Evolutionary conservation across 1,140 invertebrate genomes (phyloP).

Genomic region (Drosophila repletoides): DNA sequence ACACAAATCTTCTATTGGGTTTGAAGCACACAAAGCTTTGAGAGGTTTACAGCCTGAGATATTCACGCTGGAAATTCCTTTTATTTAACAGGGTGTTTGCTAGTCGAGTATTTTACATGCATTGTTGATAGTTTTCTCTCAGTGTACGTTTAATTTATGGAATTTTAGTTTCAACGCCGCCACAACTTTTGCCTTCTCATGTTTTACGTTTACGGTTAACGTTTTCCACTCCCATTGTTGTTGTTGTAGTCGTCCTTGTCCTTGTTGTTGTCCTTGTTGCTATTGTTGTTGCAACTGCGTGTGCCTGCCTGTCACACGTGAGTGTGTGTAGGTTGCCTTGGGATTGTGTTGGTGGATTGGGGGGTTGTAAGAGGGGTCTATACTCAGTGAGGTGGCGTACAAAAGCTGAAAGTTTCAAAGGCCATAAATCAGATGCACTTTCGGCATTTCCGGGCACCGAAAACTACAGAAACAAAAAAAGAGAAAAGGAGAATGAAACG

Average conservation of each 20-base stretch:
- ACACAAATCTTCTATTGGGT: too few relatives aligned
- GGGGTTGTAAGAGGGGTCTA: background rate
- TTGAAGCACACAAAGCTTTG: too few relatives aligned
- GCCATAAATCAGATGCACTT: slow-evolving; percentile 80
- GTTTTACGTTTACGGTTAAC: slow-evolving; percentile 21
- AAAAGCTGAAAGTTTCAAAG: slow-evolving; percentile 72
- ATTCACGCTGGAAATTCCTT: too few relatives aligned
- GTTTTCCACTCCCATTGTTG: slow-evolving; percentile 5
- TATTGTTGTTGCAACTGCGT: slow-evolving; percentile 34
- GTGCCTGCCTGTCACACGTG: slow-evolving; percentile 31
- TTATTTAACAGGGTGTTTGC: background rate
- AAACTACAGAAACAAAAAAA: slow-evolving; percentile 24
- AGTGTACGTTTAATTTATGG: slow-evolving; percentile 72
- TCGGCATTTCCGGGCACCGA: slow-evolving; percentile 61
- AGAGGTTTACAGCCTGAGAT: too few relatives aligned
- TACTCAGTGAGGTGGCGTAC: slow-evolving; percentile 25
- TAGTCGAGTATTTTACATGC: background rate
- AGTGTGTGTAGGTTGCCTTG: slow-evolving; percentile 22
- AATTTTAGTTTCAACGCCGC: slow-evolving; percentile 74
- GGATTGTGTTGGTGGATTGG: background rate
- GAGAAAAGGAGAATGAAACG: background rate
- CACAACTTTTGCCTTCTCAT: slow-evolving; percentile 54
- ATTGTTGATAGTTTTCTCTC: too few relatives aligned
- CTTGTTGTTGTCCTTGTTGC: slow-evolving; percentile 14
- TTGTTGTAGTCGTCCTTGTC: slow-evolving; percentile 34